These are phyloP conservation scores for Drosophila jambulina DNA, from an alignment of 1,140 invertebrate genomes.

Conservation along the genomic window DNA sequence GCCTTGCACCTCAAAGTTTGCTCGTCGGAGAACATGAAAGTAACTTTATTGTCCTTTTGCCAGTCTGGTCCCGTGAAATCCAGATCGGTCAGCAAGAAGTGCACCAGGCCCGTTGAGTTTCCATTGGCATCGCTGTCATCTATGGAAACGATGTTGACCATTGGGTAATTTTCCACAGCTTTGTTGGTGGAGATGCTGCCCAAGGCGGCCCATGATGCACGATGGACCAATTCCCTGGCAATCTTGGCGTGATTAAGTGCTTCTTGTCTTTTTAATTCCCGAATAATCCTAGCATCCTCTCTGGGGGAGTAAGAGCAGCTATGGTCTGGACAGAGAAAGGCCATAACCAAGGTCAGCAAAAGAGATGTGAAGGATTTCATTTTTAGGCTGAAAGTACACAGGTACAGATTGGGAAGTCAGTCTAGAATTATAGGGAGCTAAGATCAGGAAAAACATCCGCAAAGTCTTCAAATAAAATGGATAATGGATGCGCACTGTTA, in stretches of 20 bases:
- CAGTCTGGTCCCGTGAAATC: constrained; percentile 91
- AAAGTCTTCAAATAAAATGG: neutral
- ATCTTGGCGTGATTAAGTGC: constrained; percentile 80
- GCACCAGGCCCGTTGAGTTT: constrained; percentile 91
- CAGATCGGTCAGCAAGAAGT: constrained; percentile 91
- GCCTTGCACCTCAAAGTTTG: constrained; percentile 89
- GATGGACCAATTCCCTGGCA: constrained; percentile 85
- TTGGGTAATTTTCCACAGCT: constrained; percentile 89
- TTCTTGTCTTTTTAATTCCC: constrained; percentile 37
- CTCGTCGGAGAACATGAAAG: constrained; percentile 89
- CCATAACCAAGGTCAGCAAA: constrained; percentile 41
- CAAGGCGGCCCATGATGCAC: constrained; percentile 90
- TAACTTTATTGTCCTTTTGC: constrained; percentile 87
- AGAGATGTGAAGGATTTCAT: constrained; percentile 31
- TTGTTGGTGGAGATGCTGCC: constrained; percentile 89
- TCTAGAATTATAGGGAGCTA: neutral
- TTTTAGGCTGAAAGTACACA: constrained; percentile 17
- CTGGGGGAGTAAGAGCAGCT: constrained; percentile 56
- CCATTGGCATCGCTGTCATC: constrained; percentile 88
- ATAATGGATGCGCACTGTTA: neutral
- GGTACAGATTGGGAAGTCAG: neutral
- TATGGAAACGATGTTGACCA: constrained; percentile 90
- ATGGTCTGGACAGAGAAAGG: constrained; percentile 9
- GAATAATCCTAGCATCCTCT: constrained; percentile 60
- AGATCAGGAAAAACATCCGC: neutral